Base-by-base conservation (phyloP, 1,140 invertebrate genomes). In the fruit fly (Drosophila melanogaster) region DNA sequence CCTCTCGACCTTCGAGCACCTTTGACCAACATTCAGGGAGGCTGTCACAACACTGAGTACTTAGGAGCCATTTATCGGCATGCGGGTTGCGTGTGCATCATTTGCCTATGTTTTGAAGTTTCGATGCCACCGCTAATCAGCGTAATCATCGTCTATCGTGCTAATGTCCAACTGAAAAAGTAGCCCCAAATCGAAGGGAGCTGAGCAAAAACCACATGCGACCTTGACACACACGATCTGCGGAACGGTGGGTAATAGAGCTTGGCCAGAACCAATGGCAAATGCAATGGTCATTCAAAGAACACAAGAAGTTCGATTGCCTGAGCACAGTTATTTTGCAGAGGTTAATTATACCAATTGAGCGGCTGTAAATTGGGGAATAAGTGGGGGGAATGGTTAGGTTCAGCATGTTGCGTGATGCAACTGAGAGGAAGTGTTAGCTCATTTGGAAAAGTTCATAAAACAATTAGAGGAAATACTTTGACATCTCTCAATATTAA, bases 221-320 rank as follows among this genome's bases (percentile, higher is more conserved):
- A 69, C 67, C 67, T 70, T 70, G 67, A 70, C 67, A 69, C 67
- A 70, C 64, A 70, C 66, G 66, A 70, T 56, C 66, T 43, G 35
- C 22, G 46, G 46, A 49, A 30, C 66, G 64, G 64, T 70, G 67
- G 67, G 22, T 30, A 69, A 70, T 70, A 47, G 50, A 35, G 49
- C 61, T 54, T 19, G 10, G 30, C 14, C 12, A 33, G 38, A 66
- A 66, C 33, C 47, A 24, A 65, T 33, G 47, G 33, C 22, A 30
- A 19, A 24, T 69, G 67, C 67, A 70, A 49, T 14, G 46, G 37
- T 40, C 67, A 70, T 38, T 26, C 43, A 19, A 19, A 26, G 26
- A 15, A 41, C 8, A 37, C 51, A 70, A 70, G 67, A 70, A 70
- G 67, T 67, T 53, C n/a, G 64, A 10, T 11, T 14, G 33, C 4